Base-by-base conservation (phyloP, 2,888 invertebrate species). In the Lithophane ornitopus region DNA sequence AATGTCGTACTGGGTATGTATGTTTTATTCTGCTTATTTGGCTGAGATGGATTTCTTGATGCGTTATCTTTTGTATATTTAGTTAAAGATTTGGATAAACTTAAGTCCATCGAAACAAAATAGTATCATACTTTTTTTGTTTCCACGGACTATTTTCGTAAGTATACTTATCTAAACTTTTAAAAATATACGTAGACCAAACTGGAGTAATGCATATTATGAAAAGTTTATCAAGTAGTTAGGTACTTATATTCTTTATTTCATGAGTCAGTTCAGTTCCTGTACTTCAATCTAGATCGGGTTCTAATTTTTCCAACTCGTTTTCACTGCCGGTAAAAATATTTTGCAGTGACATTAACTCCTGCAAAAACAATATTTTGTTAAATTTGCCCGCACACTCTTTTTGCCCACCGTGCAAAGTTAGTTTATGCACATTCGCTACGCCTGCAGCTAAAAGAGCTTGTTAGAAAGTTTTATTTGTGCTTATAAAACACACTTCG, bases 371-470 rank as follows among this genome's bases (percentile, higher is more conserved):
- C 34, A 79, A 72, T 69, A 69, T 63, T 68, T 68, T 78, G 59
- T 54, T 59, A 59, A 81, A 63, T 0, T 28, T 34, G n/a, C n/a
- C n/a, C n/a, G n/a, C n/a, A n/a, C n/a, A n/a, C n/a, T n/a, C n/a
- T 61, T 68, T 69, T 83, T 70, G 62, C 63, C 14, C 68, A 58
- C 59, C 54, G 44, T 72, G 66, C 65, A 68, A 80, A 84, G 81
- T 82, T 84, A 66, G 68, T 68, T 84, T 82, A 61, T 56, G 52
- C 81, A 71, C 63, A 80, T 84, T 74, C 56, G 67, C 62, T 59
- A 70, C 85, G 82, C 70, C 81, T 68, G 82, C 59, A 85, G 82
- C 76, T 70, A 85, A 85, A 85, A 72, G 58, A 85, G 85, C 67
- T 85, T 76, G 85, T 82, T 81, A 73, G 67, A 70, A 85, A 82